Percentiles rank a stretch among this genome's conserved stretches.
These are phyloP conservation scores for Ceratosolen fusciceps DNA, from an alignment of 1,140 invertebrate species.

Conservation along the genomic window DNA sequence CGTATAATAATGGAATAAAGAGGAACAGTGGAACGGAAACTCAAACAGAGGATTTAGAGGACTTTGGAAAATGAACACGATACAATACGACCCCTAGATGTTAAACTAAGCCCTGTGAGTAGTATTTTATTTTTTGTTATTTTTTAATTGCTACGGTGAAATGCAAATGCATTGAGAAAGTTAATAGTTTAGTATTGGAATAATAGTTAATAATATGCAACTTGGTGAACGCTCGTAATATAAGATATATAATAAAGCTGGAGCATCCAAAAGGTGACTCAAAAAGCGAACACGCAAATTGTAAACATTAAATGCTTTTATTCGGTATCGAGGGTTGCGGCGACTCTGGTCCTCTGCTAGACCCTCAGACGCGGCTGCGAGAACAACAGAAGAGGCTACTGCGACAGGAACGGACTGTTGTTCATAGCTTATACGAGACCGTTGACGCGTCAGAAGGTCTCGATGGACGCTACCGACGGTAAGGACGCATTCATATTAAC, in stretches of 20 bases:
- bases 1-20: background rate
- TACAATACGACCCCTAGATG: conserved; percentile 6
- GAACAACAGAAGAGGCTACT: background rate
- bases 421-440: background rate
- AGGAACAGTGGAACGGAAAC: conserved; percentile 11
- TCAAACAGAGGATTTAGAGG: background rate
- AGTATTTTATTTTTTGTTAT: background rate
- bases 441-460: background rate
- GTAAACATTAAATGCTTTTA: conserved; percentile 38
- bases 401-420: background rate
- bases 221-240: background rate
- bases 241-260: background rate
- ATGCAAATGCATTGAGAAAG: background rate
- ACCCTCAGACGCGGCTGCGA: background rate
- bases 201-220: background rate
- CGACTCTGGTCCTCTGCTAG: conserved; percentile 22
- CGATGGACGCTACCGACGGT: conserved; percentile 37
- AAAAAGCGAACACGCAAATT: background rate
- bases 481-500: background rate
- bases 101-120: background rate
- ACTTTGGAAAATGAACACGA: background rate
- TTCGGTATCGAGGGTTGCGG: conserved; percentile 8
- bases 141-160: background rate
- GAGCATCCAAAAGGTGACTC: background rate
- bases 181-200: background rate